phyloP scores from a whole-genome alignment of 2,113 vertebrate species.

The Limanda limanda region DNA sequence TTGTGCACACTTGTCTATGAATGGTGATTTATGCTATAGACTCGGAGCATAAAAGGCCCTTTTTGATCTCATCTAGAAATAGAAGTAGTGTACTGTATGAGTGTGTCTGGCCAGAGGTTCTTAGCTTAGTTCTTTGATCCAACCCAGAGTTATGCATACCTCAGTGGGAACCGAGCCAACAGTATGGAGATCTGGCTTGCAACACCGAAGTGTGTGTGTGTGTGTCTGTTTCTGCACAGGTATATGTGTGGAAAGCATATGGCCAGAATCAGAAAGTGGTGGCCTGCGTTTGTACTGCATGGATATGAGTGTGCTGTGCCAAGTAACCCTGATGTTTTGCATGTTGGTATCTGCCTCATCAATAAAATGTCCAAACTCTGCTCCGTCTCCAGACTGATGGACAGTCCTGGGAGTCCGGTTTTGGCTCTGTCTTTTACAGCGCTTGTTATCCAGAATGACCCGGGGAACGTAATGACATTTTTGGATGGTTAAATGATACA shows the following conservation, averaged over 20 bases:
- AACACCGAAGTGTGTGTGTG: slow-evolving; percentile 32
- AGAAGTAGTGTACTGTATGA: background rate
- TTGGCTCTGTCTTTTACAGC: background rate
- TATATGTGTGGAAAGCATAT: slow-evolving; percentile 4
- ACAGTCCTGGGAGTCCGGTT: slow-evolving; percentile 1
- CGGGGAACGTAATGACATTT: slow-evolving; percentile 2
- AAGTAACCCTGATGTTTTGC: background rate
- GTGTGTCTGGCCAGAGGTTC: slow-evolving; percentile 60
- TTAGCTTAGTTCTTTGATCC: slow-evolving; percentile 72
- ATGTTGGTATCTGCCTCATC: slow-evolving; percentile 21
- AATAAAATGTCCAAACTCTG: slow-evolving; percentile 12
- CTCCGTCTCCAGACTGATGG: slow-evolving; percentile 9
- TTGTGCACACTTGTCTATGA: slow-evolving; percentile 25
- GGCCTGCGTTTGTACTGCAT: background rate
- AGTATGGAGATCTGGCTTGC: slow-evolving; percentile 61
- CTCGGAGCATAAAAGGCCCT: background rate
- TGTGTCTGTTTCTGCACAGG: slow-evolving; percentile 15
- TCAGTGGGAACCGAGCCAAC: slow-evolving; percentile 58
- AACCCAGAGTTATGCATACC: slow-evolving; percentile 58
- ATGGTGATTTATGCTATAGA: slow-evolving; percentile 60
- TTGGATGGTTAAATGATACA: background rate
- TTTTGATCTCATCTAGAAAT: slow-evolving; percentile 64
- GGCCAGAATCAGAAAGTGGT: background rate
- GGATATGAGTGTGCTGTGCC: background rate
- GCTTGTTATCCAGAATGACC: slow-evolving; percentile 9